Percentiles rank a stretch among this genome's conserved stretches.
phyloP scores from a whole-genome alignment of 1,140 invertebrate species.

The Meloidogyne hapla region DNA sequence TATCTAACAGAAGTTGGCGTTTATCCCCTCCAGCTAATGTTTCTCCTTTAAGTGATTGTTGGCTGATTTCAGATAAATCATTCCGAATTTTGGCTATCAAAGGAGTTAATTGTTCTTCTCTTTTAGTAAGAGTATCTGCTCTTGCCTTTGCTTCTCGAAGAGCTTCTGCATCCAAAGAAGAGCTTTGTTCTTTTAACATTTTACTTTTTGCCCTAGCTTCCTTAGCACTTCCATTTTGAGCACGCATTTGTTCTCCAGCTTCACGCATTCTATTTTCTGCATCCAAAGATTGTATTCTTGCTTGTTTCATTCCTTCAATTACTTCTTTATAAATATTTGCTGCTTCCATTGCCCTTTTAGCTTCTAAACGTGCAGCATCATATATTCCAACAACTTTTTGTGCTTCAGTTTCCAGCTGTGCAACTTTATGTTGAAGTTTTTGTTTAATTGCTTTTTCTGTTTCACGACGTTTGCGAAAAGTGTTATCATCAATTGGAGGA shows the following conservation, averaged over 20 bases:
- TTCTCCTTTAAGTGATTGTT: neutral
- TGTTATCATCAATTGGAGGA: neutral
- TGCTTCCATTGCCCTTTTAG: conserved; percentile 37
- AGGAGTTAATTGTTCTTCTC: neutral
- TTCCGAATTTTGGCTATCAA: neutral
- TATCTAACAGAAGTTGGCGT: neutral
- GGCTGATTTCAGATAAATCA: neutral
- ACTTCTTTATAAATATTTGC: conserved; percentile 42
- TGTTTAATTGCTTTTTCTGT: neutral
- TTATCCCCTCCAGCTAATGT: neutral
- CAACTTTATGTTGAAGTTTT: conserved; percentile 27
- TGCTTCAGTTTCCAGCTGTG: conserved; percentile 30
- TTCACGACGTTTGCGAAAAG: neutral
- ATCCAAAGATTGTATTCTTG: conserved; percentile 26
- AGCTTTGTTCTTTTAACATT: neutral
- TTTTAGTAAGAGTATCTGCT: neutral
- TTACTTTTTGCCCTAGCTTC: neutral
- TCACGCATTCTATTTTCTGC: neutral
- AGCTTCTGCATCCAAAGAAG: neutral
- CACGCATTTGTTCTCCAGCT: neutral
- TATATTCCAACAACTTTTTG: conserved; percentile 37
- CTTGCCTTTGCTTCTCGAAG: neutral
- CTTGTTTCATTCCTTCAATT: conserved; percentile 25
- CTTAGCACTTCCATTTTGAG: neutral
- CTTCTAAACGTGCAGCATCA: conserved; percentile 40